These are phyloP conservation scores for Sebastolobus altivelis DNA, from an alignment of 2,797 vertebrate species.

Conservation along the genomic window DNA sequence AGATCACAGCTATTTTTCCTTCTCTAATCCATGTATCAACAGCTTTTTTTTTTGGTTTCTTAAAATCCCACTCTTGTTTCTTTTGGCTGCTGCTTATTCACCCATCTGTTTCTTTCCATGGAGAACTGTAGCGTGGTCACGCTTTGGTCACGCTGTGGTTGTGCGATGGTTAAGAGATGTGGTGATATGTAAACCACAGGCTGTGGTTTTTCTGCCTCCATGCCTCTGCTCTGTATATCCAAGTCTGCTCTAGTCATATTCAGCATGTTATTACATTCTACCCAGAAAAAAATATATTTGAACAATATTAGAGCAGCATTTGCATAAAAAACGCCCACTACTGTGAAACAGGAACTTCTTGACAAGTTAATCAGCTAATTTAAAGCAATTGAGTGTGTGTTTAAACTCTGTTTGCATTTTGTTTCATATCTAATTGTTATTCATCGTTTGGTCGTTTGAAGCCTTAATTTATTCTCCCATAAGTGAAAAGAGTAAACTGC, in stretches of 20 bases:
- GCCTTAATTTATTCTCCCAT: conserved; percentile 67
- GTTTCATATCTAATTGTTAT: conserved; percentile 41
- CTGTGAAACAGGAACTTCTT: conserved; percentile 11
- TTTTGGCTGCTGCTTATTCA: conserved; percentile 46
- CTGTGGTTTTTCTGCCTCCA: conserved; percentile 45
- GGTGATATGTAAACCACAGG: conserved; percentile 60
- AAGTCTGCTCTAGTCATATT: conserved; percentile 1
- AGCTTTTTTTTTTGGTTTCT: conserved; percentile 33
- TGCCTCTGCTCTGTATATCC: conserved; percentile 14
- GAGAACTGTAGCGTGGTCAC: conserved; percentile 58
- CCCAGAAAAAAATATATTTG: background rate
- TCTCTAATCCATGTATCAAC: conserved; percentile 25
- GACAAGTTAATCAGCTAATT: conserved; percentile 33
- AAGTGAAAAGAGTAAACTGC: conserved; percentile 50
- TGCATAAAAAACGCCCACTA: background rate
- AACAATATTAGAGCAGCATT: conserved; percentile 6
- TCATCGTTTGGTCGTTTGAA: conserved; percentile 40
- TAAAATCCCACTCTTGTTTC: conserved; percentile 45
- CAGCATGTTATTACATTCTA: conserved; percentile 5
- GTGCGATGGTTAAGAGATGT: conserved; percentile 62
- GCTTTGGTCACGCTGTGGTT: conserved; percentile 57
- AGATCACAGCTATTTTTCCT: conserved; percentile 33
- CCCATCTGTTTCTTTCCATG: conserved; percentile 40
- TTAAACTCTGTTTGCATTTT: conserved; percentile 28
- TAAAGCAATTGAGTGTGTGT: conserved; percentile 22